Percentiles rank a stretch among this genome's conserved stretches.
These are phyloP conservation scores for Girardinus metallicus DNA, from an alignment of 2,797 vertebrate genomes.

Conservation along the genomic window DNA sequence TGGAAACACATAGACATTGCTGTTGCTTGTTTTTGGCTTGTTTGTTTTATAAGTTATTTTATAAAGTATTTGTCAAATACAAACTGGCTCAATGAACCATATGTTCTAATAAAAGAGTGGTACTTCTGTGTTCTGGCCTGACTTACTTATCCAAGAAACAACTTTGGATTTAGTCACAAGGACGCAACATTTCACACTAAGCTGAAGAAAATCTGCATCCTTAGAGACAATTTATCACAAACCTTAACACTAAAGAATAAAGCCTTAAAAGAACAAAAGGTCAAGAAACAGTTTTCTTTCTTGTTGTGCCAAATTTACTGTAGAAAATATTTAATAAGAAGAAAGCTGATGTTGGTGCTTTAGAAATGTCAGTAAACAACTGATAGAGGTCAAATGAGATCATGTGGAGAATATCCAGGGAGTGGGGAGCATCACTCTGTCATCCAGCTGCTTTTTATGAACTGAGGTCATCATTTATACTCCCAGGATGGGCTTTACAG, in stretches of 20 bases:
- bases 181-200: conserved; percentile 65
- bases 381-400: conserved; percentile 47
- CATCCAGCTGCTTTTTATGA: conserved; percentile 64
- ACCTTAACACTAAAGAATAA: neutral
- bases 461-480: conserved; percentile 73
- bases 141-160: conserved; percentile 17
- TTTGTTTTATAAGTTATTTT: neutral
- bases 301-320: neutral
- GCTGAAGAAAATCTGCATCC: conserved; percentile 35
- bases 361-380: conserved; percentile 47
- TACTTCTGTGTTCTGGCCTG: conserved; percentile 7
- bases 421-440: conserved; percentile 55
- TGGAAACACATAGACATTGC: neutral
- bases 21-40: neutral
- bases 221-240: conserved; percentile 23
- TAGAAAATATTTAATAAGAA: conserved; percentile 11
- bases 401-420: conserved; percentile 61
- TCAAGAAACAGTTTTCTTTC: neutral
- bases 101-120: conserved; percentile 3
- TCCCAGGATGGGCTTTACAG: conserved; percentile 48
- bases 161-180: conserved; percentile 44
- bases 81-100: neutral
- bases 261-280: conserved; percentile 5
- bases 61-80: neutral
- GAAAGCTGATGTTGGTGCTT: conserved; percentile 17